Evolutionary conservation across 2,888 invertebrate species (phyloP), one percentile per base, ranked within the genome.

Genomic region (Apocheima hispidaria): DNA sequence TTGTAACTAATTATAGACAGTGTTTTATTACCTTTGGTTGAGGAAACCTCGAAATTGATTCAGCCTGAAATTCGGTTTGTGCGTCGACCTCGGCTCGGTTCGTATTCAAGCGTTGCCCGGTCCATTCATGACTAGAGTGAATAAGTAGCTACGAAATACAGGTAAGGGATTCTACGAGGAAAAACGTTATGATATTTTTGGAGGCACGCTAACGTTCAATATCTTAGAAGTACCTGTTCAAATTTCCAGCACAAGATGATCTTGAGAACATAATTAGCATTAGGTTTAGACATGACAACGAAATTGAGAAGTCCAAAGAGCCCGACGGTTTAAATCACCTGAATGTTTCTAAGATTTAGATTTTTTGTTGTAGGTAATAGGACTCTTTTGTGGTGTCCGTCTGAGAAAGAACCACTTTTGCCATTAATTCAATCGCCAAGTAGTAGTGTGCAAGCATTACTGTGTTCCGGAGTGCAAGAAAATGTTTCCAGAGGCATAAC

Each of bases 41-140:
- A 38, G 38, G 46, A 53, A 41, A 49, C 20, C 53, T 20, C 36
- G 2, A 48, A 52, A 59, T 52, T 49, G 41, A 52, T 53, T 60
- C 53, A 35, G 23, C 28, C 35, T 53, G 18, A 41, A 56, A 59
- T 48, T 59, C 48, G 40, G 48, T 41, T 60, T 60, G 49, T 35
- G 53, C 48, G 41, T 48, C 48, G 20, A 48, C 21, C 53, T 54
- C 40, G 4, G 20, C 30, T 38, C 38, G 18, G 53, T 54, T 54
- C 28, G 41, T 60, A 60, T 60, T 54, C 60, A 33, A 35, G 36
- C 10, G 26, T 26, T 54, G 60, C 53, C 43, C 28, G 48, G 36
- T 16, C 40, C 52, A 59, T 59, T 54, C 53, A 53, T 60, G 60
- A 60, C 53, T 18, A 40, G 60, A 38, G 41, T 60, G 49, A 60